Evolutionary conservation across 2,888 invertebrate species (phyloP), one percentile per base, ranked within the genome.

Genomic region (Podabrus alpinus): DNA sequence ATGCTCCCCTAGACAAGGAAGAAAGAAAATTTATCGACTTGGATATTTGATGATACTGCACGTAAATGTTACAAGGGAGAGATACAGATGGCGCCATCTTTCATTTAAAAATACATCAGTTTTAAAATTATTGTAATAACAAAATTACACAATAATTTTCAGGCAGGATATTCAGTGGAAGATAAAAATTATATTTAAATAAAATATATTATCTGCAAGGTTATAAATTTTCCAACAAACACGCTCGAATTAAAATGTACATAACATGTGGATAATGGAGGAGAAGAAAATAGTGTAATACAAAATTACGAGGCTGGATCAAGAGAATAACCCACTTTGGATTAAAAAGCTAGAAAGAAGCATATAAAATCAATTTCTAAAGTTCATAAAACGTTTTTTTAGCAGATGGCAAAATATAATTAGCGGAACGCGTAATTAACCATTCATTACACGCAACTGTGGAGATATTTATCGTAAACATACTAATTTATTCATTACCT

Each of bases 1-100:
- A 90, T 92, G 94, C 94, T 94, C 94, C 94, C 94, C 93, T 88
- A 93, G 93, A 94, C 94, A 94, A 94, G 93, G 94, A 93, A 90
- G 89, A 89, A 79, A 68, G 59, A 5, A n/a, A 59, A 13, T 29
- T 24, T 29, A 45, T 17, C 16, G 1, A 1, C 0, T 1, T 2
- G 1, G 9, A 0, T 24, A 19, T 16, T 67, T 29, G 21, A 15
- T 1, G 1, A 9, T n/a, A 21, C n/a, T 11, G 13, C 9, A 19
- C 9, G 0, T 10, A n/a, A 21, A 69, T 11, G 15, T 64, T 61
- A 19, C 0, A 15, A 62, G 67, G 61, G 59, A 69, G 0, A 15
- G 16, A 10, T 45, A 24, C 13, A 9, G 5, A 15, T 11, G 59
- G 68, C 74, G 74, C 74, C 74, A 71, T 71, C 74, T 74, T 10